phyloP scores from a whole-genome alignment of 1,140 invertebrate species.

The Tetranychus urticae region DNA sequence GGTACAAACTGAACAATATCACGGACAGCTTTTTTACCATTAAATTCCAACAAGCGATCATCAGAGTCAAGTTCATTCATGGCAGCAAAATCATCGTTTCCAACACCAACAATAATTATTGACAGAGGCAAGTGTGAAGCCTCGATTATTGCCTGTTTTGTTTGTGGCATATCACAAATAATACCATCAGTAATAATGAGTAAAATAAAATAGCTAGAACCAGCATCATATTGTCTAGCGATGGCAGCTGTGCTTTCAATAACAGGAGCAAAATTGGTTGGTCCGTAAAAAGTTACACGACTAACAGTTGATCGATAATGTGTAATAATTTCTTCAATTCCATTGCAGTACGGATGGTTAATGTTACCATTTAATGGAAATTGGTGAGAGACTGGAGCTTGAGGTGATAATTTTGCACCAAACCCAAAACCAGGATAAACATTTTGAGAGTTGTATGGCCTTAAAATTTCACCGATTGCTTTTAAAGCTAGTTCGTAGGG shows the following conservation, averaged over 20 bases:
- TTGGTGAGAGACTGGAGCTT: conserved; percentile 11
- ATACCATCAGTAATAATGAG: conserved; percentile 41
- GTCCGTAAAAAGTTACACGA: conserved; percentile 33
- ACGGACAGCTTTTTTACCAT: conserved; percentile 9
- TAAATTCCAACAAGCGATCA: conserved; percentile 3
- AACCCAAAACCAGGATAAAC: conserved; percentile 11
- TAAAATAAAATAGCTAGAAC: conserved; percentile 29
- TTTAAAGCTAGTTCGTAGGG: conserved; percentile 33
- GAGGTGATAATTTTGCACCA: conserved; percentile 10
- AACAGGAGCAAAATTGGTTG: conserved; percentile 35
- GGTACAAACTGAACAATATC: conserved; percentile 13
- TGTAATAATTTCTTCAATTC: conserved; percentile 22
- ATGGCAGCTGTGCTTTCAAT: conserved; percentile 27
- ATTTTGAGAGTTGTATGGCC: conserved; percentile 29
- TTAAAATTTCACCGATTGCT: conserved; percentile 35
- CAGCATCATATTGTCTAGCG: conserved; percentile 7
- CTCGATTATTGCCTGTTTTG: conserved; percentile 29
- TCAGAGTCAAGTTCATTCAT: conserved; percentile 12
- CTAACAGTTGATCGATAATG: conserved; percentile 23
- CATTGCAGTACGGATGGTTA: conserved; percentile 17
- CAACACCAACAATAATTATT: conserved; percentile 28
- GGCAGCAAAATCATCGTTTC: conserved; percentile 29
- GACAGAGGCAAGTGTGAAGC: conserved; percentile 32
- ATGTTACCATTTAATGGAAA: conserved; percentile 12
- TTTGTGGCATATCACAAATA: conserved; percentile 37